These are phyloP conservation scores for Latrodectus elegans DNA, from an alignment of 2,888 invertebrate genomes.

Conservation along the genomic window DNA sequence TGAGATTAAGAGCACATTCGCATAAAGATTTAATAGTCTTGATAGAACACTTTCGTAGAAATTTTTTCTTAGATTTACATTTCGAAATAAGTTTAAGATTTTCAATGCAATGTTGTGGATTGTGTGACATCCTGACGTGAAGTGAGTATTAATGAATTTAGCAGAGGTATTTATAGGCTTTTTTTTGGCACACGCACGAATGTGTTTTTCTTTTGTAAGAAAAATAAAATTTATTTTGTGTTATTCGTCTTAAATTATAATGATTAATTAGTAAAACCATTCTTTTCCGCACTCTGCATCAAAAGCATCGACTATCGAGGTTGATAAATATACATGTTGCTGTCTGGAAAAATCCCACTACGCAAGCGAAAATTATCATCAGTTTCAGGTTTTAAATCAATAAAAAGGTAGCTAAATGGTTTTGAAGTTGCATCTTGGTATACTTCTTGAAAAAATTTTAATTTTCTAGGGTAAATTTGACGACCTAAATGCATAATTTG, in stretches of 20 bases:
- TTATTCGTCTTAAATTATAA: no score
- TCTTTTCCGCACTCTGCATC: no score
- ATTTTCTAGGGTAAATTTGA: slow-evolving; percentile 23
- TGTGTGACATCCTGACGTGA: not conserved
- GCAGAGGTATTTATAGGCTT: no score
- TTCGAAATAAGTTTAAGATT: slow-evolving; percentile 20
- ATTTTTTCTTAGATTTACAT: not conserved
- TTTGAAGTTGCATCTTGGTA: not conserved
- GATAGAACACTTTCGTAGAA: slow-evolving; percentile 10
- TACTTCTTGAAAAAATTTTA: slow-evolving; percentile 18
- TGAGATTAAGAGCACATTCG: slow-evolving; percentile 42
- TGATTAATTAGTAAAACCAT: no score
- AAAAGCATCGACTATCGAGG: not conserved
- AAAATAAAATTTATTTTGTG: no score
- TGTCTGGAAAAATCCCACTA: slow-evolving; percentile 3
- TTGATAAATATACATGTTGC: not conserved
- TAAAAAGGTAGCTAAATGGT: not conserved
- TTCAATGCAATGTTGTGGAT: not conserved
- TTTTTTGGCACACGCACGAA: no score
- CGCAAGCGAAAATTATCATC: not conserved
- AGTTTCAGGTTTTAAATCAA: not conserved
- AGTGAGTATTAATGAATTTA: not conserved
- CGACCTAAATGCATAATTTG: slow-evolving; percentile 16
- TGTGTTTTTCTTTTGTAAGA: no score
- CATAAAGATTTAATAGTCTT: slow-evolving; percentile 22